These are phyloP conservation scores for Pampusana beccarii DNA, from an alignment of 2,113 vertebrate genomes.

Conservation along the genomic window DNA sequence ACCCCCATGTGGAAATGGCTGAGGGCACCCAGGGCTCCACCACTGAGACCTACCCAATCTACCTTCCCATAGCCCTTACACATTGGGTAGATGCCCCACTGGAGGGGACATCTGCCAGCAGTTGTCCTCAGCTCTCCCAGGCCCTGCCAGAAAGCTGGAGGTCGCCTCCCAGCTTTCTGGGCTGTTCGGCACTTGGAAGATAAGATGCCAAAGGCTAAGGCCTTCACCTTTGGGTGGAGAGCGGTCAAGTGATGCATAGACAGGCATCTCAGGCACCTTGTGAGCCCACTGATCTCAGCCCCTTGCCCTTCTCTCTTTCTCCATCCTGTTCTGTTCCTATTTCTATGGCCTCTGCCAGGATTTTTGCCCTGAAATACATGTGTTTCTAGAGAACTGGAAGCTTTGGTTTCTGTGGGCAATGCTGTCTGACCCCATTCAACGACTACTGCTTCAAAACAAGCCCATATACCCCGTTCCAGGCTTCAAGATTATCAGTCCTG, in stretches of 20 bases:
- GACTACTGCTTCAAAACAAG: not conserved
- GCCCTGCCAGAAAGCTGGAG: not conserved
- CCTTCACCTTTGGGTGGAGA: not conserved
- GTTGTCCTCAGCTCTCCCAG: not conserved
- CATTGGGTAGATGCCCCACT: accelerated
- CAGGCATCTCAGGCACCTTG: not conserved
- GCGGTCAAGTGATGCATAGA: not conserved
- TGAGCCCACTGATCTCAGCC: no score
- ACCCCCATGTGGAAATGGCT: accelerated
- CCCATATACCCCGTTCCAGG: not conserved
- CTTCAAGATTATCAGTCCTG: not conserved
- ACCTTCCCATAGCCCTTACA: not conserved
- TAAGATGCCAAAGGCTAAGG: not conserved
- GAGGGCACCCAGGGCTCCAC: not conserved
- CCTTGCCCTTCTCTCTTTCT: not conserved
- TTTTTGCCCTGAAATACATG: not conserved
- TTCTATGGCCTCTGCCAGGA: not conserved
- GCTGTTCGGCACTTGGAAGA: not conserved
- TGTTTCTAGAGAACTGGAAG: not conserved
- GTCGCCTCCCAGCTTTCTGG: not conserved
- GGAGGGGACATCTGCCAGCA: not conserved
- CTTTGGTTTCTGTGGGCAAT: not conserved
- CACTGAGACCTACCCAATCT: not conserved
- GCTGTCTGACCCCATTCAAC: not conserved
- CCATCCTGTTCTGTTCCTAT: not conserved